Evolutionary conservation across 2,888 invertebrate species (phyloP).

Genomic region (Opisthograptis luteolata): DNA sequence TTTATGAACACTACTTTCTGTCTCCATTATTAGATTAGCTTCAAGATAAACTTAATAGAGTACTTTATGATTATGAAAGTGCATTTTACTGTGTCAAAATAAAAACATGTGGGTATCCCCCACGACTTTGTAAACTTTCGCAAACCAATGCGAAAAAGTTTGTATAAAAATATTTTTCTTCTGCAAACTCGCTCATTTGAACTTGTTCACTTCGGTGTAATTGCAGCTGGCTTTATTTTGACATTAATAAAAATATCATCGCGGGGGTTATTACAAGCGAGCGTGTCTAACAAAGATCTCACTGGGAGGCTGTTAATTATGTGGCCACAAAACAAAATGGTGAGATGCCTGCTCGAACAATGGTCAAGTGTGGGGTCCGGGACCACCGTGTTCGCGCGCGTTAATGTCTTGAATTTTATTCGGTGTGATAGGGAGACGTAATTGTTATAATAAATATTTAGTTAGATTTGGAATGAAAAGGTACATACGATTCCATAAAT

Average conservation of each 20-base stretch:
- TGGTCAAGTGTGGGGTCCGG: conserved; percentile 73
- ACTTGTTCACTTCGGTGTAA: conserved; percentile 65
- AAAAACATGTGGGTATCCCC: too few species aligned
- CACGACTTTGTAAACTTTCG: too few species aligned
- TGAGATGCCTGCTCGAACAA: conserved; percentile 67
- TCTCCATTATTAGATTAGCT: too few species aligned
- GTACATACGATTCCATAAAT: background rate
- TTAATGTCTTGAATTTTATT: conserved; percentile 58
- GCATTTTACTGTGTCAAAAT: too few species aligned
- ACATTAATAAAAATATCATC: conserved; percentile 84
- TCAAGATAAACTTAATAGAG: too few species aligned
- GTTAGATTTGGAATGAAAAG: conserved; percentile 20
- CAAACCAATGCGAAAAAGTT: too few species aligned
- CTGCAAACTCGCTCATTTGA: conserved; percentile 7
- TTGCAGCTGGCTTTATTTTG: conserved; percentile 72
- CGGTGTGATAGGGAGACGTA: conserved; percentile 55
- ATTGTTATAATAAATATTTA: conserved; percentile 32
- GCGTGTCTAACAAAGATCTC: conserved; percentile 82
- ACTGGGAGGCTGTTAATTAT: conserved; percentile 83
- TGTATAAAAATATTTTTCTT: too few species aligned
- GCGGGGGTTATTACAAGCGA: conserved; percentile 79
- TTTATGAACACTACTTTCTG: too few species aligned
- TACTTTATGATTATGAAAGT: too few species aligned
- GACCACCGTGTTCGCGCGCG: conserved; percentile 67
- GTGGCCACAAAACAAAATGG: conserved; percentile 79